Evolutionary conservation across 1,140 invertebrate species (phyloP).

Genomic region (Antheraea mylitta): DNA sequence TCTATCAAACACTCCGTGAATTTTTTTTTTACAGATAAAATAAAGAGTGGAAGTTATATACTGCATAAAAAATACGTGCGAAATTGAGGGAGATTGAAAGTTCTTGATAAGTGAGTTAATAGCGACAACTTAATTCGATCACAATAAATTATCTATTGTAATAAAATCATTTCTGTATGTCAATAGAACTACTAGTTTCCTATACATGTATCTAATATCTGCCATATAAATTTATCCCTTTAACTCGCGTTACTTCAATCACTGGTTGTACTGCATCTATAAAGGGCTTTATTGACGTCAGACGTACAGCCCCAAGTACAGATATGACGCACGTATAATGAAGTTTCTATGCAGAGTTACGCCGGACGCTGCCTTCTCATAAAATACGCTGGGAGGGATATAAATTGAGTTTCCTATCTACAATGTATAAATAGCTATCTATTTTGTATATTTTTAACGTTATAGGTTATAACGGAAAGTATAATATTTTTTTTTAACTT

Average conservation of each 20-base stretch:
- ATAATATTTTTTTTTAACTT: too few species aligned
- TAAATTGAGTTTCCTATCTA: not conserved
- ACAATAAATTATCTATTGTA: too few species aligned
- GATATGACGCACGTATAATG: not conserved
- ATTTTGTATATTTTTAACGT: not conserved
- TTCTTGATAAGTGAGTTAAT: too few species aligned
- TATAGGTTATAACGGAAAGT: not conserved
- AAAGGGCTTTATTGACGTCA: slow-evolving; percentile 4
- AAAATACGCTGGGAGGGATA: not conserved
- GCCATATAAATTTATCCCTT: not conserved
- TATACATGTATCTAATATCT: not conserved
- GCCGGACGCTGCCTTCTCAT: not conserved
- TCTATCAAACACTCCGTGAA: too few species aligned
- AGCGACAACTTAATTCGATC: too few species aligned
- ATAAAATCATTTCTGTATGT: not conserved
- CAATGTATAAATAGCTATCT: not conserved
- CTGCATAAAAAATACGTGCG: too few species aligned
- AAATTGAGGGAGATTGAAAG: too few species aligned
- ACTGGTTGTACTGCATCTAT: not conserved
- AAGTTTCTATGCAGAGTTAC: not conserved
- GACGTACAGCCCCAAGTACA: not conserved
- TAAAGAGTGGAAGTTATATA: too few species aligned
- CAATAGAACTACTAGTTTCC: not conserved
- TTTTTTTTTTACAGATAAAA: too few species aligned
- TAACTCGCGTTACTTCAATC: not conserved